These are phyloP conservation scores for Oceanites oceanicus DNA, from an alignment of 2,113 vertebrate genomes.

Conservation along the genomic window DNA sequence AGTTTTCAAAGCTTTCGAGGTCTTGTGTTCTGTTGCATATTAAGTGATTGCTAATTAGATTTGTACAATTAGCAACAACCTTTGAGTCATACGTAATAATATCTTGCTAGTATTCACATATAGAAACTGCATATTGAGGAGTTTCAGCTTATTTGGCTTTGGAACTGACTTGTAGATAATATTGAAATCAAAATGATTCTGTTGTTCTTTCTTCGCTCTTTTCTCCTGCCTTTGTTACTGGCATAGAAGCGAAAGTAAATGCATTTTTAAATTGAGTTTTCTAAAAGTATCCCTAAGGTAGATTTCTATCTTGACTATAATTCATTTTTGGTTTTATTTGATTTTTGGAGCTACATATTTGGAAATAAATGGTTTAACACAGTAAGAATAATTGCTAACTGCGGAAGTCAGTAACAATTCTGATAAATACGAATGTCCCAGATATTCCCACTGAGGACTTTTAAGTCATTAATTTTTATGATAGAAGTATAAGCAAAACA, in stretches of 20 bases:
- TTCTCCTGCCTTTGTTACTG: not conserved
- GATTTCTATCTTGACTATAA: conserved; percentile 37
- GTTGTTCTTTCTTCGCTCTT: not conserved
- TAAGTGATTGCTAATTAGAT: conserved; percentile 31
- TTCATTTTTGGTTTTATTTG: conserved; percentile 49
- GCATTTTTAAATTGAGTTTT: conserved; percentile 52
- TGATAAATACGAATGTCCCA: conserved; percentile 40
- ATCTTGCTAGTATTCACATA: not conserved
- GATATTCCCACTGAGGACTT: conserved; percentile 26
- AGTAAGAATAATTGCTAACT: conserved; percentile 49
- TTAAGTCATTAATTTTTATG: conserved; percentile 65
- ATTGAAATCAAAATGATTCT: not conserved
- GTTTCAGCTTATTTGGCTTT: conserved; percentile 43
- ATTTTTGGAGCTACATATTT: conserved; percentile 1
- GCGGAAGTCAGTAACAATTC: conserved; percentile 21
- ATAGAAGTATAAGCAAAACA: conserved; percentile 1
- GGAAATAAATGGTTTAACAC: conserved; percentile 53
- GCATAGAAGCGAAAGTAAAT: conserved; percentile 25
- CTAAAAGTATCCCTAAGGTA: conserved; percentile 43
- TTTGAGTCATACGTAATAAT: conserved; percentile 24
- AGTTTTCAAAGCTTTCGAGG: conserved; percentile 43
- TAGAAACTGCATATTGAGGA: not conserved
- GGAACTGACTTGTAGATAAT: conserved; percentile 34
- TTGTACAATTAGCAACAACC: conserved; percentile 33
- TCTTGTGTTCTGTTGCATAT: conserved; percentile 2